Percentiles rank a stretch among this genome's conserved stretches.
Evolutionary conservation across 2,888 invertebrate species (phyloP).

Genomic region (Cosmopolites sordidus): DNA sequence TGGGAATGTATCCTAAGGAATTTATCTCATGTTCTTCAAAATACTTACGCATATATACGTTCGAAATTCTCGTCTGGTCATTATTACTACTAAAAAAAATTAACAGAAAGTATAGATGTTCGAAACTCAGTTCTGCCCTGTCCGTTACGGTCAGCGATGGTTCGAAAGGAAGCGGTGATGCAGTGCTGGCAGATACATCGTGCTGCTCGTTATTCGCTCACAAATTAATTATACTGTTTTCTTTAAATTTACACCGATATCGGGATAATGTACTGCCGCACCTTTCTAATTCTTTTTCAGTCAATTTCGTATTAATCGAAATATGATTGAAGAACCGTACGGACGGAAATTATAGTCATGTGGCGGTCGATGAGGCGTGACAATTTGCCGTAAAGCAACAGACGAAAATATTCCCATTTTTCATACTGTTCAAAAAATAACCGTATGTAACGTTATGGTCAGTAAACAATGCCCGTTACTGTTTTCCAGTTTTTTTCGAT

Average conservation of each 20-base stretch:
- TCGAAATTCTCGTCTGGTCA: too few relatives aligned
- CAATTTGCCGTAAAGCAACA: slow-evolving; percentile 1
- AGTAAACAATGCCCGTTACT: too few relatives aligned
- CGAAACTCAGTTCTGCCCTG: too few relatives aligned
- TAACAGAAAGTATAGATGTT: too few relatives aligned
- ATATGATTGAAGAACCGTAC: slow-evolving; percentile 25
- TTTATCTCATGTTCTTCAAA: too few relatives aligned
- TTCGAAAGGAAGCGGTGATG: slow-evolving; percentile 20
- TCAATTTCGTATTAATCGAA: slow-evolving; percentile 28
- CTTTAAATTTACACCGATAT: slow-evolving; percentile 29
- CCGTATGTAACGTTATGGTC: too few relatives aligned
- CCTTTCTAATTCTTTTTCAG: slow-evolving; percentile 28
- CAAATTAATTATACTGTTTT: slow-evolving; percentile 35
- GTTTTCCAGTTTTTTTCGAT: too few relatives aligned
- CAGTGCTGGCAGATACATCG: slow-evolving; percentile 36
- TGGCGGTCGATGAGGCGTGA: slow-evolving; percentile 22
- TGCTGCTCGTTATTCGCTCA: slow-evolving; percentile 40
- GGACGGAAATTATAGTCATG: slow-evolving; percentile 25
- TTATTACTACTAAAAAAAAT: too few relatives aligned
- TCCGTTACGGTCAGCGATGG: not conserved
- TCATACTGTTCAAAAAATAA: too few relatives aligned
- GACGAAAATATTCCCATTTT: too few relatives aligned
- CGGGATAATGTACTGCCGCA: slow-evolving; percentile 25
- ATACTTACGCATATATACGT: too few relatives aligned
- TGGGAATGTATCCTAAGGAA: too few relatives aligned